Evolutionary conservation across 2,888 invertebrate genomes (phyloP), one percentile per base, ranked within the genome.

Genomic region (Amiota minor): DNA sequence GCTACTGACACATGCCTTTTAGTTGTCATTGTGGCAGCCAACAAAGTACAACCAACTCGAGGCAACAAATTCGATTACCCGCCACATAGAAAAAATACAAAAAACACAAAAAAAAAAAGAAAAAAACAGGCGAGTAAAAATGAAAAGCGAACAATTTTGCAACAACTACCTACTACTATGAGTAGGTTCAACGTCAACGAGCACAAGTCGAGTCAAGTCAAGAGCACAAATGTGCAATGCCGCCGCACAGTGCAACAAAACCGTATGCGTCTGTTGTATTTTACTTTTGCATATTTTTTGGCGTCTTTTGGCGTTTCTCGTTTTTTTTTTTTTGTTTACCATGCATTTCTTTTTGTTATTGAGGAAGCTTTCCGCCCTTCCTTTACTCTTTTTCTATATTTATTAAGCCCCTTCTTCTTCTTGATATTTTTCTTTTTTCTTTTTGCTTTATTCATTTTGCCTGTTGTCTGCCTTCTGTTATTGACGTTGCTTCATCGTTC

Each of bases 271-370:
- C 86, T 83, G 85, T 86, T 83, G 86, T 86, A 83, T 86, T 83
- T 83, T 80, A 81, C 86, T 86, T 83, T 83, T 86, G 83, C 83
- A 86, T 83, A 86, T 85, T 83, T 83, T 83, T 86, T 86, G 85
- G 83, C 83, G 86, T 86, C 80, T 83, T 83, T 86, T 85, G 80
- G 85, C 83, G 83, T 78, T 84, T 84, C 80, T 83, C 77, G 76
- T 80, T 64, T n/a, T 3, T 59, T n/a, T 56, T 9, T 3, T 35
- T 35, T 35, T 35, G 2, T 35, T 35, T 35, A 35, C 2, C 35
- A 35, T 35, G 35, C 35, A 35, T 6, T 35, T 35, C 35, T 35
- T 35, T 8, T 35, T 35, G 35, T 35, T 35, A 35, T 35, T 35
- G 35, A 35, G 35, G 35, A 35, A 35, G 35, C 2, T 4, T 2